Evolutionary conservation across 1,140 invertebrate species (phyloP).

Genomic region (Caenorhabditis brenneri): DNA sequence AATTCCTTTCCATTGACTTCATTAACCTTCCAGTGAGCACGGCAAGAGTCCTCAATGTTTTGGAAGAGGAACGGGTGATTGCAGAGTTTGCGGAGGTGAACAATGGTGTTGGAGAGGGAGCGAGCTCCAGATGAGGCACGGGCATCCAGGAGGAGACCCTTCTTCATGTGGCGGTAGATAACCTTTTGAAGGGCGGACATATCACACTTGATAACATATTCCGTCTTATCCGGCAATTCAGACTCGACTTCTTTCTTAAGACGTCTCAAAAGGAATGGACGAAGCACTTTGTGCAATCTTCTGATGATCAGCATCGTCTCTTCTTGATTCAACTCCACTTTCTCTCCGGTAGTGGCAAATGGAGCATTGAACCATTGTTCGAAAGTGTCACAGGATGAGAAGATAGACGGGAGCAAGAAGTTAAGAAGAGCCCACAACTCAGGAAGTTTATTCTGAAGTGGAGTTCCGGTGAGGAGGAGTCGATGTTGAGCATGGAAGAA

Average conservation of each 20-base stretch:
- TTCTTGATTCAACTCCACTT: slow-evolving; percentile 97
- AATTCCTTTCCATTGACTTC: slow-evolving; percentile 70
- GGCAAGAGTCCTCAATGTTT: slow-evolving; percentile 52
- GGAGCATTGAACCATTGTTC: slow-evolving; percentile 99
- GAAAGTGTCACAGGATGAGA: slow-evolving; percentile 95
- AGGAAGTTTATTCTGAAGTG: slow-evolving; percentile 76
- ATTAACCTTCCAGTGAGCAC: neutral
- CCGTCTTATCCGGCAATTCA: slow-evolving; percentile 96
- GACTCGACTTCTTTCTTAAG: slow-evolving; percentile 98
- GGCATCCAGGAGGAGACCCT: slow-evolving; percentile 57
- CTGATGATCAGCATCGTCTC: slow-evolving; percentile 98
- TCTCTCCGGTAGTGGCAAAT: slow-evolving; percentile 97
- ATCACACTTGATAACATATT: slow-evolving; percentile 90
- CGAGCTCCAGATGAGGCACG: slow-evolving; percentile 82
- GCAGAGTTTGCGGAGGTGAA: slow-evolving; percentile 94
- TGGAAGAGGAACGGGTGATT: slow-evolving; percentile 99
- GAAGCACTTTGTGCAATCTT: slow-evolving; percentile 95
- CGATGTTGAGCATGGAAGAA: slow-evolving; percentile 83
- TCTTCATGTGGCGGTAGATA: slow-evolving; percentile 92
- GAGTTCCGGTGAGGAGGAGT: slow-evolving; percentile 91
- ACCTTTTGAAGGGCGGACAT: slow-evolving; percentile 93
- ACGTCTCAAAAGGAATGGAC: slow-evolving; percentile 91
- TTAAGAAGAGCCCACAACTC: slow-evolving; percentile 81
- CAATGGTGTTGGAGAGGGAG: slow-evolving; percentile 98
- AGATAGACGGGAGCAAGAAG: slow-evolving; percentile 96